Evolutionary conservation across 2,113 vertebrate genomes (phyloP), one percentile per base, ranked within the genome.

Genomic region (Clupea harengus): DNA sequence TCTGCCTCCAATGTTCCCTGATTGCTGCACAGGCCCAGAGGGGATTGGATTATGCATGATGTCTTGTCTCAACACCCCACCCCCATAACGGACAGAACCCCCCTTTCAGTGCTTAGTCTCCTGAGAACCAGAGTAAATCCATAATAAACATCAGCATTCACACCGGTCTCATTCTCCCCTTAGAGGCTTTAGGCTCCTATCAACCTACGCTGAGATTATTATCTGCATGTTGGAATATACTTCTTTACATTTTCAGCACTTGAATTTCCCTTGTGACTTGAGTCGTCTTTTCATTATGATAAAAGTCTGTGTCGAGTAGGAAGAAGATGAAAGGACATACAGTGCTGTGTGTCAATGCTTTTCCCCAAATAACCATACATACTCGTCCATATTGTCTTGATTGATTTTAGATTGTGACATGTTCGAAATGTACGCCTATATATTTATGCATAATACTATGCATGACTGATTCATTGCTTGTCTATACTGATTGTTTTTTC

Each of bases 401-500:
- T 67, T 67, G n/a, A 67, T 67, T 28, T 32, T 32, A 32, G 10
- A 32, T 72, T 72, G 64, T 28, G 25, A 72, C 7, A 25, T n/a
- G 60, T 10, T 49, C 47, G 1, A 10, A 7, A 49, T 49, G 8
- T 49, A 49, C 1, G 9, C 3, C 8, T 25, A 72, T 25, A 32
- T 72, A 28, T 72, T 28, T 72, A 72, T 72, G 25, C 64, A 28
- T 32, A 32, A 32, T 72, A 15, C 15, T 72, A 72, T 72, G 64
- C 9, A 32, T 72, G 25, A 72, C 2, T 25, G n/a, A 28, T 3
- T 32, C 64, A 32, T 72, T 72, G 25, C 9, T 72, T 32, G n/a
- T 28, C 64, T 13, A 72, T 28, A 72, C 25, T 72, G 64, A 72
- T 60, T 28, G 82, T 45, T 2, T 89, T 91, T 92, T 0, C 82